A percentile compares a stretch with the other conserved stretches of the same genome.
Evolutionary conservation across 2,797 vertebrate species (phyloP).

Genomic region (Typhlichthys eigenmanni): DNA sequence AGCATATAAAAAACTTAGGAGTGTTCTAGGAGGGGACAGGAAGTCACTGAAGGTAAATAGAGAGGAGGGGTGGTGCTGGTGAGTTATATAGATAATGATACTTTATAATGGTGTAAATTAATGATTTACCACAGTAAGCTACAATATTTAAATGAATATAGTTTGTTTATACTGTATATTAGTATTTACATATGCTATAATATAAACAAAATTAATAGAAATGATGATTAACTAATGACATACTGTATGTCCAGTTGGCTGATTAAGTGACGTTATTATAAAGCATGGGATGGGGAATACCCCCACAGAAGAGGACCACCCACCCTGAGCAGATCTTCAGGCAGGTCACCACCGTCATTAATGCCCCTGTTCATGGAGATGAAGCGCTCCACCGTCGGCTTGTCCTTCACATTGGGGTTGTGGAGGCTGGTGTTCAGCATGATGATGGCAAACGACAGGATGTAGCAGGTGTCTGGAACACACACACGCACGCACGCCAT

Average conservation of each 20-base stretch:
- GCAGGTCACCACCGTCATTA: conserved; percentile 93
- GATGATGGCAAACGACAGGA: conserved; percentile 95
- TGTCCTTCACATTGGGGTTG: conserved; percentile 97
- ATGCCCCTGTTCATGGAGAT: conserved; percentile 97
- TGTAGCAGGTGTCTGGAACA: conserved; percentile 90
- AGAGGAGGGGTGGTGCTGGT: not conserved
- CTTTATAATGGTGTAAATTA: no score
- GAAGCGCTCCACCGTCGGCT: conserved; percentile 89
- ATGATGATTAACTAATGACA: no score
- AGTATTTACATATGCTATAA: no score
- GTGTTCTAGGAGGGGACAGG: no score
- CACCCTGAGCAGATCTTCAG: conserved; percentile 93
- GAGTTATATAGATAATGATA: not conserved
- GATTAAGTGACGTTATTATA: not conserved
- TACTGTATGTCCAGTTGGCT: no score
- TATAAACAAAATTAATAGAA: no score
- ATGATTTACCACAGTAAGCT: no score
- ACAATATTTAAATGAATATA: no score
- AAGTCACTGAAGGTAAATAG: not conserved
- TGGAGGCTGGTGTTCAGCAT: conserved; percentile 98
- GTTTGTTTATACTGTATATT: no score
- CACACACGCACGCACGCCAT: conserved; percentile 11
- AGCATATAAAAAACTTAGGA: not conserved
- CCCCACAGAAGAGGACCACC: conserved; percentile 26
- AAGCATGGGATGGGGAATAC: not conserved